These are phyloP conservation scores for Mionectes macconnelli DNA, from an alignment of 2,113 vertebrate species.

Conservation along the genomic window DNA sequence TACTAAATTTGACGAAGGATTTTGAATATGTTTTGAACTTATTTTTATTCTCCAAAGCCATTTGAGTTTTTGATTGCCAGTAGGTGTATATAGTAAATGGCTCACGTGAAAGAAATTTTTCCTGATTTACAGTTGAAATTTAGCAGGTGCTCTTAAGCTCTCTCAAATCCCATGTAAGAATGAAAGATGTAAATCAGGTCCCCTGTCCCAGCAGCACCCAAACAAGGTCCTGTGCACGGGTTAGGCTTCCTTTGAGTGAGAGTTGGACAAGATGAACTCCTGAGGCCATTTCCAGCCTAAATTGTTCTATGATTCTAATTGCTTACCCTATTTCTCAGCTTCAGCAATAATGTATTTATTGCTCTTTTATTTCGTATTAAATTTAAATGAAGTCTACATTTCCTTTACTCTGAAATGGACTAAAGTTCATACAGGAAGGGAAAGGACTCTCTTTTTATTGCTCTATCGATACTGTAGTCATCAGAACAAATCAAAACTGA, in stretches of 20 bases:
- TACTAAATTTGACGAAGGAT: neutral
- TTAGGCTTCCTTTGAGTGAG: neutral
- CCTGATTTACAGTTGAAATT: neutral
- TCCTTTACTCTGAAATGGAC: neutral
- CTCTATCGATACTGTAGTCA: neutral
- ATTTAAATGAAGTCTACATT: neutral
- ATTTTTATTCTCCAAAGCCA: neutral
- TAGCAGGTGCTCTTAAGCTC: neutral
- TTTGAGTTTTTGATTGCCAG: neutral
- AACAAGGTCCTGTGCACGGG: neutral
- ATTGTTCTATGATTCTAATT: neutral
- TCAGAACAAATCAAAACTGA: neutral
- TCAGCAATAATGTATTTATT: neutral
- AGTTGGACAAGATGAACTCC: neutral
- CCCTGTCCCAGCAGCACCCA: neutral
- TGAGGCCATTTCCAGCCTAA: neutral
- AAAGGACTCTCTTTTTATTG: neutral
- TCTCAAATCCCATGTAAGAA: accelerated
- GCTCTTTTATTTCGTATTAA: neutral
- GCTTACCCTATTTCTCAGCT: neutral
- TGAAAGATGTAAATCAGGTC: neutral
- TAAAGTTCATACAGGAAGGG: neutral
- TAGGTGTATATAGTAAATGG: neutral
- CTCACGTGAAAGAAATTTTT: neutral
- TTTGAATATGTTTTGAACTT: neutral